Percentiles rank a stretch among this genome's conserved stretches.
phyloP scores from a whole-genome alignment of 2,797 vertebrate genomes.

The Takifugu ocellatus region DNA sequence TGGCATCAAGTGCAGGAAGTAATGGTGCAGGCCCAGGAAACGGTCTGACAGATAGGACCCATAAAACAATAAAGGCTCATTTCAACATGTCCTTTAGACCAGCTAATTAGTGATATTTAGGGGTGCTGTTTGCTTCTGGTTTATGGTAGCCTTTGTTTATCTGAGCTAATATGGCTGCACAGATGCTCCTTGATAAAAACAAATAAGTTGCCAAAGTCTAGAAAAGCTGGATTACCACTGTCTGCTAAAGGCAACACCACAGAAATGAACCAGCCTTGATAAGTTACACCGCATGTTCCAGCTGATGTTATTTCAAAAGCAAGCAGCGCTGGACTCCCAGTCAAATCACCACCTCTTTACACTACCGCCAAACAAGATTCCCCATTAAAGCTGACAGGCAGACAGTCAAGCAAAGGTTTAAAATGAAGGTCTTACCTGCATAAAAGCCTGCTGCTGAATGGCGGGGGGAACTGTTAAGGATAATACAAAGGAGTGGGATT shows the following conservation, averaged over 20 bases:
- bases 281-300: slow-evolving; percentile 17
- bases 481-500: slow-evolving; percentile 81
- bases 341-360: slow-evolving; percentile 9
- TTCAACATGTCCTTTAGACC: neutral
- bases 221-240: neutral
- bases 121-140: neutral
- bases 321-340: slow-evolving; percentile 29
- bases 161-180: neutral
- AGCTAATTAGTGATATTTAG: neutral
- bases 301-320: slow-evolving; percentile 28
- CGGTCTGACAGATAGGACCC: neutral
- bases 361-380: slow-evolving; percentile 55
- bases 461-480: slow-evolving; percentile 74
- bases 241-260: neutral
- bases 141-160: neutral
- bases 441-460: slow-evolving; percentile 76
- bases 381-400: slow-evolving; percentile 68
- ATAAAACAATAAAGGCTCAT: slow-evolving; percentile 3
- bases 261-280: slow-evolving; percentile 1
- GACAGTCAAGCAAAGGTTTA: slow-evolving; percentile 69
- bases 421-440: slow-evolving; percentile 76
- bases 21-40: neutral
- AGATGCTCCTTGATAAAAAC: neutral
- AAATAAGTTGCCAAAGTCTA: neutral
- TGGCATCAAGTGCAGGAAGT: neutral